Evolutionary conservation across 2,797 vertebrate genomes (phyloP).

Genomic region (Bovichtus variegatus): DNA sequence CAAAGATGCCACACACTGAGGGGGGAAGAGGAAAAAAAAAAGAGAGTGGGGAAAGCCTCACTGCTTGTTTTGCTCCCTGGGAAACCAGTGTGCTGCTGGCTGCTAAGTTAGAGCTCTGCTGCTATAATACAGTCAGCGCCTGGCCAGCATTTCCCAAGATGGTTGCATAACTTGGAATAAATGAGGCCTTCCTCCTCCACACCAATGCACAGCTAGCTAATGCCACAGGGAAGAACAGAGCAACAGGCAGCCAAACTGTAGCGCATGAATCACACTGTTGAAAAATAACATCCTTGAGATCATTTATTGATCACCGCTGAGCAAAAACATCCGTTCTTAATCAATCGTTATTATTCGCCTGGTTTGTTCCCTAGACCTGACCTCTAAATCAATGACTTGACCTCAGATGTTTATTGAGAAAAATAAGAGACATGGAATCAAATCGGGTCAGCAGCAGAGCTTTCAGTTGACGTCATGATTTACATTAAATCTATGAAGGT

Average conservation of each 20-base stretch:
- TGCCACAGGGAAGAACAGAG: constrained; percentile 64
- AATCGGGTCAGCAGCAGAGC: constrained; percentile 11
- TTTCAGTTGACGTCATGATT: constrained; percentile 9
- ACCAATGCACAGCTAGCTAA: constrained; percentile 63
- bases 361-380: constrained; percentile 15
- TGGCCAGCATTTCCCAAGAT: constrained; percentile 79
- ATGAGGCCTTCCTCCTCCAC: constrained; percentile 83
- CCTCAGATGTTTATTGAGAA: not conserved
- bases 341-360: constrained; percentile 6
- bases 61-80: constrained; percentile 52
- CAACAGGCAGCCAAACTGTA: constrained; percentile 77
- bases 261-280: constrained; percentile 48
- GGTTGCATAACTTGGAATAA: constrained; percentile 84
- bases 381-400: constrained; percentile 11
- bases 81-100: constrained; percentile 61
- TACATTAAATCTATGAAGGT: constrained; percentile 14
- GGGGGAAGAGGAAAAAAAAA: not conserved
- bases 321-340: constrained; percentile 38
- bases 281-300: constrained; percentile 41
- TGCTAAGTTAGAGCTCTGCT: constrained; percentile 59
- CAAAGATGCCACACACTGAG: constrained; percentile 54
- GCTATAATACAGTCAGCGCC: constrained; percentile 66
- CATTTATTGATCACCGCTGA: constrained; percentile 29
- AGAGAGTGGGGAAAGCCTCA: constrained; percentile 60
- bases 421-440: not conserved